Percentiles rank a stretch among this genome's conserved stretches.
Conservation (phyloP, 92 coral and sea anemone genomes). For the Nematostella vectensis region DNA sequence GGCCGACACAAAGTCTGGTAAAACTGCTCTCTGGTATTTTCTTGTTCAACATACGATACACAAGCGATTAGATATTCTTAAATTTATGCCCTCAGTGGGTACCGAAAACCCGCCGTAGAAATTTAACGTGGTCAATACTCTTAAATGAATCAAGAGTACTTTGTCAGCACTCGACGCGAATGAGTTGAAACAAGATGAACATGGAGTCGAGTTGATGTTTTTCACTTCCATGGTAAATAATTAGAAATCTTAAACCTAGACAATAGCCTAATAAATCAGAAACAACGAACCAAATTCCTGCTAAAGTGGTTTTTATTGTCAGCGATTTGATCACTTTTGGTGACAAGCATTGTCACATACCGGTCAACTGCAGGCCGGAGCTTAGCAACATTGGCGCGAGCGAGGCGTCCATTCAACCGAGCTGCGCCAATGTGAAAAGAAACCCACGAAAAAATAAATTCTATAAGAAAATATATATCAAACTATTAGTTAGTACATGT, state of each 20-base stretch:
- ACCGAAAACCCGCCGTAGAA: too few relatives aligned
- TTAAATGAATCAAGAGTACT: background rate
- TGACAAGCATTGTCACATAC: background rate
- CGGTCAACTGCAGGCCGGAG: background rate
- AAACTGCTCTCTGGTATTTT: too few relatives aligned
- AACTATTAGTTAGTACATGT: too few relatives aligned
- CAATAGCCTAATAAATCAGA: conserved; percentile 5
- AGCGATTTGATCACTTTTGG: background rate
- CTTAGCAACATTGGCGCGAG: background rate
- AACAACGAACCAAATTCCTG: background rate
- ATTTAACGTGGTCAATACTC: too few relatives aligned
- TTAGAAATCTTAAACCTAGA: background rate
- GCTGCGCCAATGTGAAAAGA: background rate
- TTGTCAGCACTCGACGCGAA: background rate
- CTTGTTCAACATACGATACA: too few relatives aligned
- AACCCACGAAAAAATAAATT: background rate
- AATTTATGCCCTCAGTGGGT: too few relatives aligned
- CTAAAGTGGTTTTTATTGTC: conserved; percentile 1
- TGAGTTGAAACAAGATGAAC: too few relatives aligned
- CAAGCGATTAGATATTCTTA: too few relatives aligned
- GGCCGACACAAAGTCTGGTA: too few relatives aligned
- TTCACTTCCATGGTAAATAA: too few relatives aligned
- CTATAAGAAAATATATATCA: background rate
- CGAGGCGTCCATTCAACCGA: background rate
- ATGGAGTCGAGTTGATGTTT: too few relatives aligned